Conservation (phyloP, 2,797 vertebrate species). For the Dendrocincla fuliginosa region DNA sequence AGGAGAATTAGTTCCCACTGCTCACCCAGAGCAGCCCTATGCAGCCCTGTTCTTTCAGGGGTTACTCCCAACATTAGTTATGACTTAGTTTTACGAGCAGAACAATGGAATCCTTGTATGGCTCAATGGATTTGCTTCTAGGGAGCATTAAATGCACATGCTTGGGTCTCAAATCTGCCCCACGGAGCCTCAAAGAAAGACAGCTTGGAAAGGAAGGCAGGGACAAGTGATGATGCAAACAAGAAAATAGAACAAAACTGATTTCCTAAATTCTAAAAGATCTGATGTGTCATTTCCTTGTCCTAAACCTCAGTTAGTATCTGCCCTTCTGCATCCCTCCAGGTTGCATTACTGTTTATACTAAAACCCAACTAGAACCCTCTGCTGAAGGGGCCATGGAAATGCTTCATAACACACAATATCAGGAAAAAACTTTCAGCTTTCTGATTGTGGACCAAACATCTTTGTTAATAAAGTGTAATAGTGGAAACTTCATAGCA, state of each 20-base stretch:
- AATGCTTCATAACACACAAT: background rate
- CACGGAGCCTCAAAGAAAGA: background rate
- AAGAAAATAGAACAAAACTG: background rate
- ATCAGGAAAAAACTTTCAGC: background rate
- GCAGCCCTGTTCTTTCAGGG: background rate
- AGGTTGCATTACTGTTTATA: background rate
- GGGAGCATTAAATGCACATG: background rate
- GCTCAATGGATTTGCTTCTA: background rate
- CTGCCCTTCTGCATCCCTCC: background rate
- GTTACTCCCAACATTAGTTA: background rate
- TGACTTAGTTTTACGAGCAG: background rate
- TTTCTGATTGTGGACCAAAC: background rate
- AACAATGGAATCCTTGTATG: background rate
- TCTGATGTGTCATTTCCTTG: background rate
- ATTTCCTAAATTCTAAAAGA: background rate
- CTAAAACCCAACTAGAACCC: background rate
- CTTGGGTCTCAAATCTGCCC: background rate
- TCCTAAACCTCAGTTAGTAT: background rate
- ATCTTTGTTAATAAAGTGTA: background rate
- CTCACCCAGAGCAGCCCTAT: background rate
- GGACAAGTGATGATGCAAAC: fast-evolving
- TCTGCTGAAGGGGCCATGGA: background rate
- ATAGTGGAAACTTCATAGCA: background rate
- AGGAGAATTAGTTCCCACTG: background rate
- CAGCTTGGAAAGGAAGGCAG: background rate